phyloP scores from a whole-genome alignment of 2,888 invertebrate species.

The Apomyelois bistriatella region DNA sequence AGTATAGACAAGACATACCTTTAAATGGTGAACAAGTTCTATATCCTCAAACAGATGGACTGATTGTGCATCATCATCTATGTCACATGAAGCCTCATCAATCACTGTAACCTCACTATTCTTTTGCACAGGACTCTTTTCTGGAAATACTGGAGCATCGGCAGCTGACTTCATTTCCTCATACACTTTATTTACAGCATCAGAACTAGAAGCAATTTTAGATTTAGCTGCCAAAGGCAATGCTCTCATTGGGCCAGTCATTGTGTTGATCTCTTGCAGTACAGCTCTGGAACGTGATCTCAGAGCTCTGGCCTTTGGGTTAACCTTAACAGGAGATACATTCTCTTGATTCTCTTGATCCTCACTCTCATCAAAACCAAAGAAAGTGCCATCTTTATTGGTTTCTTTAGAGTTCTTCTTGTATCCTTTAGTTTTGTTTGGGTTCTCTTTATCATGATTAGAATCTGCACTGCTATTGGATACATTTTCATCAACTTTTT shows the following conservation, averaged over 20 bases:
- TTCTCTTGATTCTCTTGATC: conserved; percentile 71
- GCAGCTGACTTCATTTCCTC: conserved; percentile 49
- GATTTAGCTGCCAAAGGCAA: conserved; percentile 46
- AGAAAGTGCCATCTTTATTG: conserved; percentile 50
- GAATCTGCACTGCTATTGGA: conserved; percentile 25
- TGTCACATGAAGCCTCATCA: conserved; percentile 27
- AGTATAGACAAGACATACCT: conserved; percentile 42
- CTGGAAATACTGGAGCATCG: conserved; percentile 48
- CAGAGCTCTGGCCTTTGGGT: conserved; percentile 35
- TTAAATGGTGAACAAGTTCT: conserved; percentile 61
- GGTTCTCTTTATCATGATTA: conserved; percentile 33
- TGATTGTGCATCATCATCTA: conserved; percentile 48
- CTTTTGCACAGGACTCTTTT: conserved; percentile 27
- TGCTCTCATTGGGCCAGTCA: conserved; percentile 46
- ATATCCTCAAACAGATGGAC: conserved; percentile 73
- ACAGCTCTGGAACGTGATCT: conserved; percentile 44
- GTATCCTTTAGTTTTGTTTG: conserved; percentile 30
- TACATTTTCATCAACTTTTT: conserved; percentile 10
- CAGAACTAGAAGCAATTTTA: conserved; percentile 40
- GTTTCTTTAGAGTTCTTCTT: conserved; percentile 25
- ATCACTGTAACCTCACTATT: conserved; percentile 32
- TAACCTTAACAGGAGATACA: conserved; percentile 52
- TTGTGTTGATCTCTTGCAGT: conserved; percentile 53
- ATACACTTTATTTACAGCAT: conserved; percentile 47
- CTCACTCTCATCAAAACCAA: conserved; percentile 71